Evolutionary conservation across 2,888 invertebrate species (phyloP), one percentile per base, ranked within the genome.

Genomic region (Lordiphosa andalusiaca): DNA sequence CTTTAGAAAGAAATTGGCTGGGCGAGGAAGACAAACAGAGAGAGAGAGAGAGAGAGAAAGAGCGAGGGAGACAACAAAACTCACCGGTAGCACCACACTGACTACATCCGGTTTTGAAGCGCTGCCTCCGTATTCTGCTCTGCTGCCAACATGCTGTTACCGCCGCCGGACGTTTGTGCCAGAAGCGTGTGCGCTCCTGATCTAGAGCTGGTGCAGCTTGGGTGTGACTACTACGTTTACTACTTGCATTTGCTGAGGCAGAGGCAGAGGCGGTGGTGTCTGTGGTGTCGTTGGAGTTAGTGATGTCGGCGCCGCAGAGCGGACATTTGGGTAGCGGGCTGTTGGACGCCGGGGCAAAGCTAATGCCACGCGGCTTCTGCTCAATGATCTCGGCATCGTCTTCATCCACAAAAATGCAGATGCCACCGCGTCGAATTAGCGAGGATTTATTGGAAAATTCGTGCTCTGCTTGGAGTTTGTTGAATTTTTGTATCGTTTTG

Each of bases 321-420:
- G 78, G 88, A 71, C 87, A 87, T 55, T 84, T 86, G 39, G 74
- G 58, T 63, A 70, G 68, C 69, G 73, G 74, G 70, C 71, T 85
- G 63, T 52, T 46, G 68, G 78, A 40, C 59, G 51, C 71, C 50
- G 68, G 69, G 47, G 81, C 81, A 68, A 87, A 87, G 64, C 67
- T 86, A 55, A 87, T 86, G 66, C 77, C 72, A 19, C 77, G 77
- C 37, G 82, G 72, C 67, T 85, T 85, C 67, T 84, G 85, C 73
- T 89, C 89, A 75, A 86, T 74, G 68, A 75, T 85, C 71, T 87
- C 87, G 71, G 86, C 82, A 67, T 88, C 88, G 57, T 89, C 89
- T 69, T 88, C 89, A 78, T 89, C 89, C 71, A 89, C 89, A 82
- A 89, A 89, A 68, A 89, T 89, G 82, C 89, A 89, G 75, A 89